Evolutionary conservation across 1,140 invertebrate genomes (phyloP), one percentile per base, ranked within the genome.

Genomic region (Caenorhabditis inopinata): DNA sequence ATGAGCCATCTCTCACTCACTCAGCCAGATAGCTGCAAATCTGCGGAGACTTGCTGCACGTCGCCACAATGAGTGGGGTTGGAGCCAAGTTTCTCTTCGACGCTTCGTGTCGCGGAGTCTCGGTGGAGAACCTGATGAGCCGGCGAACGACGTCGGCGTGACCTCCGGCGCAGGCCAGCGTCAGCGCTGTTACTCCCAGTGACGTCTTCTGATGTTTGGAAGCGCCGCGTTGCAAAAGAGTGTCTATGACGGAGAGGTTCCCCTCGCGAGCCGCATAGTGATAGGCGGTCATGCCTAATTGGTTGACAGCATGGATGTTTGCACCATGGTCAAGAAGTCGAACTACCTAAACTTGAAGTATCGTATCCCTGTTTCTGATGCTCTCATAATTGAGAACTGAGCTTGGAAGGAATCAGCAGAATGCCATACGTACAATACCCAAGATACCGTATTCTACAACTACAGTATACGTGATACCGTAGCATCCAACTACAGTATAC

Each of bases 201-300:
- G 14, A 12, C 2, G 58, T 68, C 32, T 35, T 68, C 58, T 21
- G 29, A 38, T 68, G 6, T 58, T 29, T 68, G n/a, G 58, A n/a
- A 14, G 58, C 58, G 4, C 58, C 58, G 38, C 58, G 58, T 42
- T 68, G 58, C 16, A 68, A 18, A 9, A 68, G 32, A 9, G 58
- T 68, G n/a, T 68, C 58, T 0, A 68, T 38, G 2, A 68, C 58
- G 1, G 58, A 7, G 4, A 68, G 32, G 0, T 68, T 42, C 9
- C 58, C 58, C 11, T 68, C 58, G 2, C 58, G 58, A 38, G 58
- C 58, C 9, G 58, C 58, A 42, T 68, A 68, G 18, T 68, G 58
- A 16, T 32, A 68, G n/a, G 58, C 58, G 3, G 58, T 68, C 58
- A 68, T 68, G n/a, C 58, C 58, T 12, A 68, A 25, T 9, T 68